These are phyloP conservation scores for Ferdinandea cuprea DNA, from an alignment of 2,888 invertebrate species.

Conservation along the genomic window DNA sequence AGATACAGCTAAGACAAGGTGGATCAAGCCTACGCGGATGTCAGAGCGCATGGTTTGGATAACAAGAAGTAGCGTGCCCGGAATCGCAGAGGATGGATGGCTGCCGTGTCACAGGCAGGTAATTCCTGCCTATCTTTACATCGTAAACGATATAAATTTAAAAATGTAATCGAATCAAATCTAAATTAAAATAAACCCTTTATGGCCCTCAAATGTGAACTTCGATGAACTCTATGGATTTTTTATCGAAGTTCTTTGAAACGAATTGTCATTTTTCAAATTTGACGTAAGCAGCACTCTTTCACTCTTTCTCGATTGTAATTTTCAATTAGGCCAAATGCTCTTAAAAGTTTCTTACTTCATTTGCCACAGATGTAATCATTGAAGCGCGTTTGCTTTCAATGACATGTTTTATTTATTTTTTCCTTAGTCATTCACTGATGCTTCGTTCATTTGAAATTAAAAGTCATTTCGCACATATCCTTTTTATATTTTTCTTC, in stretches of 20 bases:
- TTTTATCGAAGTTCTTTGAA: no score
- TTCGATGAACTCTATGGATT: neutral
- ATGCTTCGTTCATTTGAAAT: slow-evolving; percentile 1
- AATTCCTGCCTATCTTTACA: no score
- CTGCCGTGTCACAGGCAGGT: no score
- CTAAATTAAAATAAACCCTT: no score
- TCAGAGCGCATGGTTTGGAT: no score
- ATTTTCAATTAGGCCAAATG: neutral
- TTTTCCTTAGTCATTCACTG: neutral
- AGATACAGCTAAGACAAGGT: no score
- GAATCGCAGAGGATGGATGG: no score
- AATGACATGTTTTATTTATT: neutral
- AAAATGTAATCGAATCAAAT: no score
- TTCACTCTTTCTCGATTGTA: neutral
- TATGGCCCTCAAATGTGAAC: neutral
- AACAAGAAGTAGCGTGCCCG: no score
- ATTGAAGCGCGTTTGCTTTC: neutral
- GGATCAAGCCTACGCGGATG: no score
- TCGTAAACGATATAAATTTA: no score
- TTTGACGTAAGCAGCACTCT: neutral
- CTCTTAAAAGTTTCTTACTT: neutral
- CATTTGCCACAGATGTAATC: neutral
- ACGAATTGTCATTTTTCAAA: neutral
- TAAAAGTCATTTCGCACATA: slow-evolving; percentile 11
- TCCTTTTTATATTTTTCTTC: neutral